Base-by-base conservation (phyloP, 2,888 invertebrate species). In the Zootermopsis nevadensis region DNA sequence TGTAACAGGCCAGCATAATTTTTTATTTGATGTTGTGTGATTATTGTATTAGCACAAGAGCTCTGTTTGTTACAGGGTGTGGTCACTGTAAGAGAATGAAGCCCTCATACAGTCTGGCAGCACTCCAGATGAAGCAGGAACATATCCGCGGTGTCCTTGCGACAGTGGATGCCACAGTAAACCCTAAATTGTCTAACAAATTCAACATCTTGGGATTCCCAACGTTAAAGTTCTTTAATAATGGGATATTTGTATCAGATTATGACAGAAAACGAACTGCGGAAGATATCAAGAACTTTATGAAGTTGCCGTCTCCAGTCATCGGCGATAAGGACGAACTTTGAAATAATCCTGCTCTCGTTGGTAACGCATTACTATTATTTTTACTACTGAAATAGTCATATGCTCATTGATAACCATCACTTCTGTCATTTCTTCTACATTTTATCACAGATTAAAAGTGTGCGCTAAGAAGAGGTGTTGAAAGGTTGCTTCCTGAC, bases 61-160 rank as follows among this genome's bases (percentile, higher is more conserved):
- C 19, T 38, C 79, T 12, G 67, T 67, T 30, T 38, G n/a, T 87
- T 87, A 31, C 88, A 94, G 95, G 95, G 94, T 95, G 95, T 88
- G 92, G 93, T 0, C 94, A 95, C 87, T 95, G 95, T 87, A 92
- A 93, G 81, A 89, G 91, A 27, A 92, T 93, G 88, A 95, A 95
- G 88, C 94, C 94, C 6, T 92, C 92, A 12, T 95, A 92, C 88
- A 92, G 92, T 83, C 89, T 89, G 53, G 90, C 93, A 0, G 93
- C 94, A 0, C 90, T 91, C 0, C 87, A 89, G 6, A 84, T 93
- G 22, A 90, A 90, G 77, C 86, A 87, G 0, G 90, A 90, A 22
- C 89, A 90, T 0, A 87, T 89, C 12, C 86, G 87, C 0, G 88
- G 90, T 0, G 89, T 89, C 69, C 87, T 92, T 1, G 92, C 93